Conservation (phyloP, 2,113 vertebrate genomes). For the Cricetomys ansorgei region DNA sequence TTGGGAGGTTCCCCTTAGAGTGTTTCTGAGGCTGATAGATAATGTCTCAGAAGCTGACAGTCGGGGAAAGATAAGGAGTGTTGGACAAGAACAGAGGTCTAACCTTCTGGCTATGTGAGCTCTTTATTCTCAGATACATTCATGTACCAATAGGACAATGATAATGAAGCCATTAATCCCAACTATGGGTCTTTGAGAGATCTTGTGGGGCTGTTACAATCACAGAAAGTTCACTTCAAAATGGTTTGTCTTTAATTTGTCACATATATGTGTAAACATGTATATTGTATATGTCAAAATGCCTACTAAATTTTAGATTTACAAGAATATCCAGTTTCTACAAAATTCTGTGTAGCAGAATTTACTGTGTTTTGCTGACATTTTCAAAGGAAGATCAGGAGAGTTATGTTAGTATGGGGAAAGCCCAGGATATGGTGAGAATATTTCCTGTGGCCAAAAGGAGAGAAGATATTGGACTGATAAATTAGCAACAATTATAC, state of each 20-base stretch:
- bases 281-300: not conserved
- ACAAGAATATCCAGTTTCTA: not conserved
- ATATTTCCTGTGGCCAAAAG: not conserved
- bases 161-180: not conserved
- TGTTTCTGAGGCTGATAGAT: rapidly evolving
- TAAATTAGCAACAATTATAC: slow-evolving; percentile 47
- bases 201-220: not conserved
- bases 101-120: not conserved
- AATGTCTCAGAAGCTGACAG: not conserved
- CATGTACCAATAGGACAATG: not conserved
- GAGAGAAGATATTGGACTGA: slow-evolving; percentile 30
- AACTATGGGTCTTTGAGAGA: not conserved
- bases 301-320: not conserved
- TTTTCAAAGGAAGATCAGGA: slow-evolving; percentile 25
- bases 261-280: not conserved
- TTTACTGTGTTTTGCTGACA: not conserved
- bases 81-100: not conserved
- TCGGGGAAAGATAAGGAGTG: not conserved
- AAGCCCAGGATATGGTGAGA: not conserved
- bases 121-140: not conserved
- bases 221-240: not conserved
- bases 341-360: not conserved
- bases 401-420: not conserved
- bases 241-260: not conserved
- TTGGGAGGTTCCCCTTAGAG: no score